Evolutionary conservation across 2,113 vertebrate species (phyloP), one percentile per base, ranked within the genome.

Genomic region (Apodemus sylvaticus): DNA sequence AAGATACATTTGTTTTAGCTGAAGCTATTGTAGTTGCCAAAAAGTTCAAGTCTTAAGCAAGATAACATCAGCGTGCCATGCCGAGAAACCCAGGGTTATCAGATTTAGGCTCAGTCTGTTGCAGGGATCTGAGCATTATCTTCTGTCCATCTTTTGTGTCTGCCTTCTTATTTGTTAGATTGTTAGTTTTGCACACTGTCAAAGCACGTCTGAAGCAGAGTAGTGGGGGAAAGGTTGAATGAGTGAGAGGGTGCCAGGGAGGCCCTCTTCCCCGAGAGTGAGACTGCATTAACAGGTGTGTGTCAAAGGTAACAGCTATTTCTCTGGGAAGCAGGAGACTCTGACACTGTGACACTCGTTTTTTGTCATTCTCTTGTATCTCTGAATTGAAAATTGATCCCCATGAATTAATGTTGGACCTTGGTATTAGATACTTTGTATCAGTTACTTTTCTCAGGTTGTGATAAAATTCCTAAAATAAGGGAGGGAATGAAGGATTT

Each of bases 301-400:
- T 48, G 31, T 16, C 90, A 39, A 64, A 20, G 10, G 45, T 31
- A 78, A 62, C 82, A 31, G 51, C 29, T 87, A 83, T 90, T n/a
- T 12, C 0, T 79, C 1, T 0, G 12, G 20, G 9, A 22, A 19
- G 4, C 31, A n/a, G 36, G 48, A 58, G 26, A 70, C 2, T 3
- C 3, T 1, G 2, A 55, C 45, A 36, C 14, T 2, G n/a, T n/a
- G n/a, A n/a, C n/a, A n/a, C n/a, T n/a, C 70, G 31, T 36, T 73
- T 74, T 74, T 55, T 24, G 62, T 48, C 78, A 91, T 5, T 39
- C 45, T 74, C 78, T 74, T 62, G 13, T 42, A 17, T 60, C 66
- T 87, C 74, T 86, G 60, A 36, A 82, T 11, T 77, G 17, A 83
- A 60, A 86, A 86, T 91, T 0, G 19, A 51, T 91, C 86, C 77